phyloP scores from a whole-genome alignment of 2,888 invertebrate genomes.

The Hermaeophaga mercurialis region DNA sequence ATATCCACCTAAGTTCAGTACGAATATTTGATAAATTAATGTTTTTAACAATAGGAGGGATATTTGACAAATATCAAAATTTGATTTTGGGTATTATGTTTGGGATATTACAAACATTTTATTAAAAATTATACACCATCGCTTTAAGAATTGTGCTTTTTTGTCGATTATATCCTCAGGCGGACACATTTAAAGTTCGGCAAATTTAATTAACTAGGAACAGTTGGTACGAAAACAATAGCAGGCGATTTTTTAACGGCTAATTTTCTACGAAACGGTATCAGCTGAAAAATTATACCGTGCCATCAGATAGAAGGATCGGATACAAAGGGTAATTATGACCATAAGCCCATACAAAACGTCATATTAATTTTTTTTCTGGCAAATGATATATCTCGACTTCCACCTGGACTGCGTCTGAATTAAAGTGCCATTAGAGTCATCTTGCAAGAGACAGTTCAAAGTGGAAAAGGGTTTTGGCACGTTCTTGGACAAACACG shows the following conservation, averaged over 20 bases:
- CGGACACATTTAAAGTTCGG: no score
- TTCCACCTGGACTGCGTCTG: constrained; percentile 37
- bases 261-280: constrained; percentile 21
- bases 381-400: constrained; percentile 33
- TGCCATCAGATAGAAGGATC: constrained; percentile 16
- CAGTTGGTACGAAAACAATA: constrained; percentile 24
- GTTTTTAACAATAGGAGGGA: no score
- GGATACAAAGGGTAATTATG: constrained; percentile 31
- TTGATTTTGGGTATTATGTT: no score
- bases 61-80: no score
- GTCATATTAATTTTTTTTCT: constrained; percentile 33
- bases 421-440: constrained; percentile 41
- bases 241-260: constrained; percentile 10
- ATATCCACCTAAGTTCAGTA: no score
- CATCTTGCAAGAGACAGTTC: constrained; percentile 38
- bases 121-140: no score
- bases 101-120: no score
- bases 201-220: constrained; percentile 13
- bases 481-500: constrained; percentile 38
- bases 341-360: constrained; percentile 29
- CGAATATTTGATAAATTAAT: no score
- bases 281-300: constrained; percentile 29
- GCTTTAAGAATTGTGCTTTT: no score
- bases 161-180: no score
- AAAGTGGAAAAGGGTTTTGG: constrained; percentile 38